Base-by-base conservation (phyloP, 2,888 invertebrate species). In the Acholoe squamosa region DNA sequence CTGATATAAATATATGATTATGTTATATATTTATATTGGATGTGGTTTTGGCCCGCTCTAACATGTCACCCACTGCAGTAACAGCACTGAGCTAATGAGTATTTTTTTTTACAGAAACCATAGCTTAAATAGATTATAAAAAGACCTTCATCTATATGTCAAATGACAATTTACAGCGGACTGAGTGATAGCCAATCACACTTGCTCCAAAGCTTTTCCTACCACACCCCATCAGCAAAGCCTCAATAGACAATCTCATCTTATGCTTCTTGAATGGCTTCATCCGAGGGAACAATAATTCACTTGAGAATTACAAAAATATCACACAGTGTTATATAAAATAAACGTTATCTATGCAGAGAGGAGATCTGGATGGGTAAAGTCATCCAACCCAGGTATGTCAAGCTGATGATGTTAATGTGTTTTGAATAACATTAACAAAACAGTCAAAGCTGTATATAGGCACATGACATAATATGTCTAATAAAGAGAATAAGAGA, bases 361-460 rank as follows among this genome's bases (percentile, higher is more conserved):
- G 28, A 71, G 31, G 31, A n/a, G 28, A 28, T n/a, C 71, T 71
- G 71, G 71, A 71, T 71, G 71, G 71, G 71, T 71, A 28, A 28
- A n/a, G 3, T 71, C 71, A 28, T 71, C 71, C 28, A 71, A 71
- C 28, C 71, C 71, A 71, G 71, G 71, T 71, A 71, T 71, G 71
- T 71, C 3, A 28, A 5, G 28, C 25, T 61, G 61, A 19, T 61
- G 5, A 25, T 28, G 71, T 71, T 71, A 71, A 71, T 71, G 71
- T 71, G 61, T n/a, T n/a, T n/a, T 61, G 5, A 14, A 7, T 19
- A 3, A 71, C 71, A n/a, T 71, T 71, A 71, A 71, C 71, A 71
- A 7, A 71, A 3, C 61, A n/a, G 61, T n/a, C 19, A 61, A 61
- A n/a, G 19, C 3, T 61, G 61, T 61, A 61, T 12, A 61, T 61